Percentiles rank a stretch among this genome's conserved stretches.
Conservation (phyloP, 1,140 invertebrate genomes). For the Oryctes rhinoceros region DNA sequence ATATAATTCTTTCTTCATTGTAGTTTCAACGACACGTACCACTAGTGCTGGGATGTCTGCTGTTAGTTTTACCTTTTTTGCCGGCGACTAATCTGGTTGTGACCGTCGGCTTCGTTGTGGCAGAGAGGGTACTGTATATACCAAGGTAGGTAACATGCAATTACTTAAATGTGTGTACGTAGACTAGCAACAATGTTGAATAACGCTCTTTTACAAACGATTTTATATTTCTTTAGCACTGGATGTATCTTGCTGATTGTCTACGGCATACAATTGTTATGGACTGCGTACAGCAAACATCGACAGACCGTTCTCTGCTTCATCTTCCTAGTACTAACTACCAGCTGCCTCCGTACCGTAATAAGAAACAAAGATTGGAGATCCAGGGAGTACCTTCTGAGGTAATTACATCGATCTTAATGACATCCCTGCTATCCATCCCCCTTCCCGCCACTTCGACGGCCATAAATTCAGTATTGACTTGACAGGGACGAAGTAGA, state of each 20-base stretch:
- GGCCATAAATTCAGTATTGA: conserved; percentile 14
- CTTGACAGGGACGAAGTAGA: background rate
- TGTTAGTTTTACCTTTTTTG: conserved; percentile 82
- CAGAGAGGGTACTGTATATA: conserved; percentile 89
- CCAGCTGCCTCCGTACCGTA: conserved; percentile 72
- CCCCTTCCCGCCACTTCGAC: background rate
- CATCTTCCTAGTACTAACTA: conserved; percentile 67
- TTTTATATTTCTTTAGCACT: no score
- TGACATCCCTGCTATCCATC: background rate
- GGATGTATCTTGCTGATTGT: conserved; percentile 73
- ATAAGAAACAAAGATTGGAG: conserved; percentile 81
- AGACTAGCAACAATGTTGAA: background rate
- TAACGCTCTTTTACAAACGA: background rate
- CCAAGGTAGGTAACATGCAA: conserved; percentile 72
- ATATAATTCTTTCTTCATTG: conserved; percentile 48
- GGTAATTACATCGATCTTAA: conserved; percentile 61
- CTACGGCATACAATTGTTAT: conserved; percentile 70
- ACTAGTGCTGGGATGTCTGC: conserved; percentile 69
- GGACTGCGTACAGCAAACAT: conserved; percentile 63
- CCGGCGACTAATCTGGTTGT: conserved; percentile 88
- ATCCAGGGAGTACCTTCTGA: conserved; percentile 77
- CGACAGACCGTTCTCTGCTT: conserved; percentile 64
- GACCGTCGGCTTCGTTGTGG: conserved; percentile 90
- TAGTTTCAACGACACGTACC: conserved; percentile 72
- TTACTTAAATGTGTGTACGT: background rate